Conservation (phyloP, 2,113 vertebrate genomes). For the Dromaius novaehollandiae region DNA sequence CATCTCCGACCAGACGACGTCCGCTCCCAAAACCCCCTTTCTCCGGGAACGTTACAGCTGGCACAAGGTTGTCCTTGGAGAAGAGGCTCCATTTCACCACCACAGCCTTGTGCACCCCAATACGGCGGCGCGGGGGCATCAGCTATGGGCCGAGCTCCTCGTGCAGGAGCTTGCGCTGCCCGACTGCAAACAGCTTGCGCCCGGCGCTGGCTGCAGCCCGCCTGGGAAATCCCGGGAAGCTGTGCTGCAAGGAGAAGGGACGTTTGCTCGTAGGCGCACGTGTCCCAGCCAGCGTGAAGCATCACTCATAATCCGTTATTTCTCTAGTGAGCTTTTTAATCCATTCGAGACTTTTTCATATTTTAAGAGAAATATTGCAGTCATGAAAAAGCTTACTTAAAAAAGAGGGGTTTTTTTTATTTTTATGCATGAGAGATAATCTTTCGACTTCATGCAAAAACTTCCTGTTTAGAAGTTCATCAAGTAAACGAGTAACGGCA, state of each 20-base stretch:
- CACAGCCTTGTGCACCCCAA: rapidly evolving
- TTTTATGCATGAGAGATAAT: background rate
- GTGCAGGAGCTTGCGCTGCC: background rate
- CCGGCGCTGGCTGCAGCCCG: background rate
- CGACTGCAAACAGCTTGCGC: background rate
- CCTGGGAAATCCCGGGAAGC: too few relatives aligned
- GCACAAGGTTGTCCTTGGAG: background rate
- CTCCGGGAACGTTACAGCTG: background rate
- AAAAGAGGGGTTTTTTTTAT: background rate
- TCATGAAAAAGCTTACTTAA: background rate
- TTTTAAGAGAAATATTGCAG: rapidly evolving
- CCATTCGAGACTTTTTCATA: background rate
- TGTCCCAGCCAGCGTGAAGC: background rate
- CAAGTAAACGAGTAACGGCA: background rate
- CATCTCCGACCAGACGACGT: background rate
- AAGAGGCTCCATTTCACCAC: background rate
- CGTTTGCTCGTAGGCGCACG: too few relatives aligned
- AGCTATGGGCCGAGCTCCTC: background rate
- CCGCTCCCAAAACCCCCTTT: too few relatives aligned
- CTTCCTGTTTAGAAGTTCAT: conserved; percentile 41
- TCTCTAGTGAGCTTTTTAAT: rapidly evolving
- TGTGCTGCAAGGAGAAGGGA: background rate
- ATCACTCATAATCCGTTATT: background rate
- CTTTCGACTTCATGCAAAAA: background rate
- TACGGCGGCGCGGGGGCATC: background rate